Evolutionary conservation across 2,888 invertebrate species (phyloP), one percentile per base, ranked within the genome.

Genomic region (Heliothis peltigera): DNA sequence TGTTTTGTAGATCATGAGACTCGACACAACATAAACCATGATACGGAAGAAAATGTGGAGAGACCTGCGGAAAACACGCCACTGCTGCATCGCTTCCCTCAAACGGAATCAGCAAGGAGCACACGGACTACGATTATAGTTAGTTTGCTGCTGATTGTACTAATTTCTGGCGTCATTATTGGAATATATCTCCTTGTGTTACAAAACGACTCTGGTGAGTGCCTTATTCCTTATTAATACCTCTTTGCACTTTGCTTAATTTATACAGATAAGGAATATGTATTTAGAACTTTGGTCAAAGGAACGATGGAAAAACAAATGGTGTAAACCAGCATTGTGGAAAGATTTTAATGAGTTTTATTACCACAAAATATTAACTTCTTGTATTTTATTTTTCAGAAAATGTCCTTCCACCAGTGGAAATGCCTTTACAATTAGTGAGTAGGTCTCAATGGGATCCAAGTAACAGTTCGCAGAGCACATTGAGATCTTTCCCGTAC

Each of bases 161-260:
- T 94, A 18, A 56, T 91, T 8, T 65, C 86, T n/a, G 94, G 93
- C 4, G 80, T 90, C 17, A 62, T 89, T 4, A 93, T 94, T 65
- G 92, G 93, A 15, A 86, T 90, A 51, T 93, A 94, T 70, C 87
- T 94, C 3, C 86, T 94, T 2, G 78, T 92, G 2, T 66, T 92
- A 21, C 91, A 92, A 70, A 86, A 80, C 70, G 78, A 85, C 35
- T 81, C 91, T 42, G 93, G 93, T 93, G 52, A 83, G 86, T 83
- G 32, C 39, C 19, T 22, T 19, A 8, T 44, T 8, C 44, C 17
- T 1, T 17, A 18, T 15, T 22, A 39, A 0, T n/a, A 48, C 2
- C n/a, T 48, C 39, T 51, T 17, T 51, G 8, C n/a, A 17, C 10
- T 8, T 28, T 28, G 1, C 28, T 28, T 28, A 28, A 2, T 28